These are phyloP conservation scores for Buteo buteo DNA, from an alignment of 2,113 vertebrate genomes.

Conservation along the genomic window DNA sequence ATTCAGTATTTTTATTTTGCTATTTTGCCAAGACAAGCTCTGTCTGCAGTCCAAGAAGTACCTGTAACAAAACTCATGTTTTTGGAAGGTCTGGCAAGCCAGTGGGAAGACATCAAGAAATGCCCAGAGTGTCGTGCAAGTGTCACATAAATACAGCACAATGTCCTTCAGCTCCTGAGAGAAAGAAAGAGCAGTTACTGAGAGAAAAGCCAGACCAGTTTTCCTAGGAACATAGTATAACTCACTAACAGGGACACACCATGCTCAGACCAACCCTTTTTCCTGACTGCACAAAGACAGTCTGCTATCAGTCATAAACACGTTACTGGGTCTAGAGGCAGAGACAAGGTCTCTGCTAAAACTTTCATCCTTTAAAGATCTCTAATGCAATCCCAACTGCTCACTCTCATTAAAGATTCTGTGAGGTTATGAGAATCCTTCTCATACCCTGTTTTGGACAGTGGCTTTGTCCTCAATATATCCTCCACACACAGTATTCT, in stretches of 20 bases:
- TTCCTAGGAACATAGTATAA: not conserved
- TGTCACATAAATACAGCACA: conserved; percentile 90
- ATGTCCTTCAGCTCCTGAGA: conserved; percentile 87
- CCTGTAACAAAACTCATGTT: conserved; percentile 89
- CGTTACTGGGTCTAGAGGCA: not conserved
- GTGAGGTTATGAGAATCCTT: not conserved
- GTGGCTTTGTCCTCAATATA: not conserved
- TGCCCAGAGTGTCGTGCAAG: conserved; percentile 88
- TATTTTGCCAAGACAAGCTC: not conserved
- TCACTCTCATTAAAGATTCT: not conserved
- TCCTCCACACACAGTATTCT: not conserved
- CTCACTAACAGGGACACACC: not conserved
- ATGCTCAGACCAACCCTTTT: not conserved
- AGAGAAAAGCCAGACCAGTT: not conserved
- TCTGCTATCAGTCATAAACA: not conserved
- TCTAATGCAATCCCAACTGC: not conserved
- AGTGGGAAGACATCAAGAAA: conserved; percentile 91
- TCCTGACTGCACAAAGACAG: not conserved
- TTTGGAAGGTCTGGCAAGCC: conserved; percentile 87
- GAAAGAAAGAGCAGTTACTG: not conserved
- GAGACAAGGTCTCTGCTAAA: not conserved
- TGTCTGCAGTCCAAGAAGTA: conserved; percentile 27
- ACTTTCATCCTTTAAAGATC: not conserved
- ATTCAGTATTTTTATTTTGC: not conserved
- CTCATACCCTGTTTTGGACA: not conserved